These are phyloP conservation scores for Dermochelys coriacea DNA, from an alignment of 2,797 vertebrate species.

Conservation along the genomic window DNA sequence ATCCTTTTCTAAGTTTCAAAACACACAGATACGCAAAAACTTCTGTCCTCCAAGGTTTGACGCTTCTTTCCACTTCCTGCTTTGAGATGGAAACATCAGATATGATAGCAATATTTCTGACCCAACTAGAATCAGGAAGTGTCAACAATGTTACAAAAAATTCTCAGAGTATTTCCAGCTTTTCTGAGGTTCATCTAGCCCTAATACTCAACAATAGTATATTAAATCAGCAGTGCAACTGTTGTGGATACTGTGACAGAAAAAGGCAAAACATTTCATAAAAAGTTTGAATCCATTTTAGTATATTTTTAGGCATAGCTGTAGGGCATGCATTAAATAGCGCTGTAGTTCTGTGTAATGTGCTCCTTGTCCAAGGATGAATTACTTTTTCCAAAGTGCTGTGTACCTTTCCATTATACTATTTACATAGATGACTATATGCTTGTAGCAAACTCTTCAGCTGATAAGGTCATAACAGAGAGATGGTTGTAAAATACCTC, in stretches of 20 bases:
- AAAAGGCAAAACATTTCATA: neutral
- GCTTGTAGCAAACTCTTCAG: neutral
- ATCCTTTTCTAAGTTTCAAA: neutral
- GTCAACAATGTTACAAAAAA: neutral
- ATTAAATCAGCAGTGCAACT: fast-evolving
- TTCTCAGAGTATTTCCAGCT: neutral
- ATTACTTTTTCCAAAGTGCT: neutral
- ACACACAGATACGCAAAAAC: no score
- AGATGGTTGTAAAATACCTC: neutral
- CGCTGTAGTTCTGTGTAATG: neutral
- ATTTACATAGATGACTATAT: neutral
- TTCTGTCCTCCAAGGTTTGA: neutral
- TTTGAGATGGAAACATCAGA: neutral
- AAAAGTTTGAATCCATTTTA: neutral
- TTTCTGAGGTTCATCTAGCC: neutral
- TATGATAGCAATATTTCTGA: neutral
- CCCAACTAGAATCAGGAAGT: neutral
- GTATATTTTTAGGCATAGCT: neutral
- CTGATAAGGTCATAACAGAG: neutral
- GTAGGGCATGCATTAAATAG: neutral
- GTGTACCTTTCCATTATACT: neutral
- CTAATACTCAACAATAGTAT: neutral
- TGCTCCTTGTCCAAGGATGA: neutral
- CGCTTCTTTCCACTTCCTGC: neutral
- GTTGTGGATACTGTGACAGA: neutral